Percentiles rank a stretch among this genome's conserved stretches.
Conservation (phyloP, 2,888 invertebrate species). For the Caenorhabditis imperialis region DNA sequence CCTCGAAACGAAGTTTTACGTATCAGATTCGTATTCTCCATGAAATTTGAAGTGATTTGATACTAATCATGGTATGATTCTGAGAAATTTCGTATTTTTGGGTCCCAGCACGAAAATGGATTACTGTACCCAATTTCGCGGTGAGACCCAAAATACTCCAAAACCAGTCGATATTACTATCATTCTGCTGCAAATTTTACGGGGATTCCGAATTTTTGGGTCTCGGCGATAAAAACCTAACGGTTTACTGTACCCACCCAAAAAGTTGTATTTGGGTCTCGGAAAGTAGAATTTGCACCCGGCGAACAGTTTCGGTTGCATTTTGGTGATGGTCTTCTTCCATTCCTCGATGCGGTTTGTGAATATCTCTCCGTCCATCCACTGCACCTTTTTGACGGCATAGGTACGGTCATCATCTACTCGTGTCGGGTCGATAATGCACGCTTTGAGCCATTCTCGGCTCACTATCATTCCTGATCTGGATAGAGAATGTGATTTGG, state of each 20-base stretch:
- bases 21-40: too few relatives aligned
- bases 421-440: conserved; percentile 25
- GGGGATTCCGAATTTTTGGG: too few relatives aligned
- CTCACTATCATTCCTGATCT: conserved; percentile 38
- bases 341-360: conserved; percentile 35
- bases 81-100: too few relatives aligned
- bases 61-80: too few relatives aligned
- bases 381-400: conserved; percentile 36
- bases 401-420: conserved; percentile 31
- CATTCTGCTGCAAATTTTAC: too few relatives aligned
- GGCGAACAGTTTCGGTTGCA: conserved; percentile 55
- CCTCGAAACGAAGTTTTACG: too few relatives aligned
- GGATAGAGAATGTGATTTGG: not conserved
- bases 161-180: too few relatives aligned
- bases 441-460: conserved; percentile 39
- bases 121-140: too few relatives aligned
- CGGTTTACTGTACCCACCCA: conserved; percentile 48
- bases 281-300: conserved; percentile 58
- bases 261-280: conserved; percentile 25
- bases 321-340: conserved; percentile 37
- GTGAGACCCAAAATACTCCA: too few relatives aligned
- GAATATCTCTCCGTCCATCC: conserved; percentile 39
- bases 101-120: too few relatives aligned
- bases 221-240: too few relatives aligned
- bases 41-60: too few relatives aligned